Percentiles rank a stretch among this genome's conserved stretches.
These are phyloP conservation scores for Lepidocolaptes lacrymiger DNA, from an alignment of 2,797 vertebrate species.

Conservation along the genomic window DNA sequence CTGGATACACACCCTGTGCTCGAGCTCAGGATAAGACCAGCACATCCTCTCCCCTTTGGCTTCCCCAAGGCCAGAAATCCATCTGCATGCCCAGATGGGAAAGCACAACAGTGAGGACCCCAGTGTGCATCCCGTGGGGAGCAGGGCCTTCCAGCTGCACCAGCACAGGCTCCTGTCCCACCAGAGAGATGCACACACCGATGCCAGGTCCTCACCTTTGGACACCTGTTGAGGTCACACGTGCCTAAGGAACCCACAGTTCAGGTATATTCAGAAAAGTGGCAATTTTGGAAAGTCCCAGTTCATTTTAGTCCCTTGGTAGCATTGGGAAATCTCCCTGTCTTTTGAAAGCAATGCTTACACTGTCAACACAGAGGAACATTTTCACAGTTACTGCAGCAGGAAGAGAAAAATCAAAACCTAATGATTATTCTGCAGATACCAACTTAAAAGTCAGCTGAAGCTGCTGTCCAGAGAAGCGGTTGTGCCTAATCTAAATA, in stretches of 20 bases:
- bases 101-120: accelerated
- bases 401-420: neutral
- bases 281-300: neutral
- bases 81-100: neutral
- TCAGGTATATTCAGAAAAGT: neutral
- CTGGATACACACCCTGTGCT: neutral
- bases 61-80: neutral
- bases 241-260: accelerated
- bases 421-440: neutral
- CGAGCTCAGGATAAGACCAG: neutral
- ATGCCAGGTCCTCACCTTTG: neutral
- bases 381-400: neutral
- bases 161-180: neutral
- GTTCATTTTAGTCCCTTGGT: neutral
- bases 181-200: accelerated
- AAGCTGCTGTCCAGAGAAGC: neutral
- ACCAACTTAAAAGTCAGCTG: neutral
- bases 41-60: neutral
- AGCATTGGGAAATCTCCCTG: neutral
- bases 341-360: neutral
- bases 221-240: accelerated
- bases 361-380: neutral
- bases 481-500: neutral
- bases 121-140: neutral
- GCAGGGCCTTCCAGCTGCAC: neutral